Evolutionary conservation across 1,140 invertebrate species (phyloP).

Genomic region (Spodoptera litura): DNA sequence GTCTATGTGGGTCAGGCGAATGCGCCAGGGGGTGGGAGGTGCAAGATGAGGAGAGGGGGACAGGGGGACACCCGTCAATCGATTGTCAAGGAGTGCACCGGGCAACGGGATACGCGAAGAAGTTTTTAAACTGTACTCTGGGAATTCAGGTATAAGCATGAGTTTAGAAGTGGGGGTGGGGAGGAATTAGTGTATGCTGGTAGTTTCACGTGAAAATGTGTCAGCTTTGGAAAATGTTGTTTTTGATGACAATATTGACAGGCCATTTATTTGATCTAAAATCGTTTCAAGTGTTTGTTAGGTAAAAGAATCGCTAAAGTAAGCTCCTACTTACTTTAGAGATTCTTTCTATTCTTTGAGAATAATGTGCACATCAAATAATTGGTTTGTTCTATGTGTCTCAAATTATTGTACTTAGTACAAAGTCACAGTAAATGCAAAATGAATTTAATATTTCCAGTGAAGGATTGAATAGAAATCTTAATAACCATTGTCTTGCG

Average conservation of each 20-base stretch:
- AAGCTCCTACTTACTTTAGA: no score
- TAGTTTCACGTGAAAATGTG: conserved; percentile 3
- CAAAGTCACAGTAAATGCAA: no score
- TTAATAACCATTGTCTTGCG: no score
- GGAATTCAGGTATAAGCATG: conserved; percentile 39
- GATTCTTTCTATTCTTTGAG: no score
- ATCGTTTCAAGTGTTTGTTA: no score
- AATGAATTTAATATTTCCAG: no score
- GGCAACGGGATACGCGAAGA: conserved; percentile 62
- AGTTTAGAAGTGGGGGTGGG: conserved; percentile 1
- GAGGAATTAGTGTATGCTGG: conserved; percentile 17
- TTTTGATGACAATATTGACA: not conserved
- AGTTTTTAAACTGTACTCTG: conserved; percentile 63
- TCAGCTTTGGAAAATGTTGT: not conserved
- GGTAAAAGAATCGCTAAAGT: no score
- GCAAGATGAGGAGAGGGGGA: conserved; percentile 54
- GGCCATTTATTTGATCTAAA: no score
- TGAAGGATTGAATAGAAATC: no score
- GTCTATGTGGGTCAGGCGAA: conserved; percentile 80
- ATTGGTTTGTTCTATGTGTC: no score
- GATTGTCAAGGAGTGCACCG: conserved; percentile 83
- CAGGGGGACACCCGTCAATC: conserved; percentile 82
- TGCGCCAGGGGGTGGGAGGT: conserved; percentile 57
- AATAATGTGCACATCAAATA: no score
- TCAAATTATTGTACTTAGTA: no score